phyloP scores from a whole-genome alignment of 2,888 invertebrate genomes.

The Marasmarcha lunaedactyla region DNA sequence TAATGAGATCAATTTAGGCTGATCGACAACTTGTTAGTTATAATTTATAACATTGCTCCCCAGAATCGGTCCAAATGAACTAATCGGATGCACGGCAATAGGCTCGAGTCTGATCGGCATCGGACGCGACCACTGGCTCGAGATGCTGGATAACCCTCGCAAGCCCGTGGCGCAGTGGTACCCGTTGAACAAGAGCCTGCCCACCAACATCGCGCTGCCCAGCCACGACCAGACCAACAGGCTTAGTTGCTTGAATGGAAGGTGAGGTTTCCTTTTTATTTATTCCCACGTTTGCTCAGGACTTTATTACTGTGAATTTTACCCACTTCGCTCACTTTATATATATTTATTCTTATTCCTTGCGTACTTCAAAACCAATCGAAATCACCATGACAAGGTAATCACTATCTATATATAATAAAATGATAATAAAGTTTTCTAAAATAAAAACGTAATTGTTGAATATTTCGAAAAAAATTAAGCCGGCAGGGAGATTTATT shows the following conservation, averaged over 20 bases:
- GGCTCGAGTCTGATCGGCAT: conserved; percentile 81
- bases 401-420: too few species aligned
- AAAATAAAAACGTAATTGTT: too few species aligned
- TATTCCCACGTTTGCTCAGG: neutral
- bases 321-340: neutral
- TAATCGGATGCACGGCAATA: conserved; percentile 87
- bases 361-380: too few species aligned
- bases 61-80: conserved; percentile 88
- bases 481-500: too few species aligned
- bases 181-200: conserved; percentile 77
- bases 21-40: too few species aligned
- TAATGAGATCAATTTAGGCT: too few species aligned
- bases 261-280: too few species aligned
- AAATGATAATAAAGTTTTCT: too few species aligned
- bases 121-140: conserved; percentile 86
- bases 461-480: too few species aligned
- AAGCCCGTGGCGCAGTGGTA: conserved; percentile 91
- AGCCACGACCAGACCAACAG: conserved; percentile 69
- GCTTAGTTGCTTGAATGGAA: conserved; percentile 77
- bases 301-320: neutral
- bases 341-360: neutral
- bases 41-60: too few species aligned
- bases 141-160: conserved; percentile 84
- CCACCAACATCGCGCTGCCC: conserved; percentile 70
- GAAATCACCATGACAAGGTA: too few species aligned